These are phyloP conservation scores for Anadara kagoshimensis DNA, from an alignment of 1,140 invertebrate species.

Conservation along the genomic window DNA sequence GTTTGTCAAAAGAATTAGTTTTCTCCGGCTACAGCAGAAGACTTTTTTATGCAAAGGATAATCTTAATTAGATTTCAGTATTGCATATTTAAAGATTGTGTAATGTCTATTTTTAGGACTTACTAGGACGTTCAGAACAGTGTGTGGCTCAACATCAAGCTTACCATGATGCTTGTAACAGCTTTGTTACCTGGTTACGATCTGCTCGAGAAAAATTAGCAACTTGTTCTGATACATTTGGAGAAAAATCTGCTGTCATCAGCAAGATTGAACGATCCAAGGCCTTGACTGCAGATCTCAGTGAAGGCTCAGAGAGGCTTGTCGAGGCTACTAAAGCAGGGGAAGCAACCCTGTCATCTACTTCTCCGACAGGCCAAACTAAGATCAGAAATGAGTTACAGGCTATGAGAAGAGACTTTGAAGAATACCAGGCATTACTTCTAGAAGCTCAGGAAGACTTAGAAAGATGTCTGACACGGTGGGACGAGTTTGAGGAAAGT, in stretches of 20 bases:
- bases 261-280: constrained; percentile 86
- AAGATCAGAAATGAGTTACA: constrained; percentile 67
- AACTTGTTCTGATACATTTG: constrained; percentile 94
- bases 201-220: constrained; percentile 91
- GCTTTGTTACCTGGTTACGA: constrained; percentile 93
- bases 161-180: constrained; percentile 84
- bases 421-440: constrained; percentile 62
- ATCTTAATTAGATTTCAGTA: no score
- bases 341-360: constrained; percentile 62
- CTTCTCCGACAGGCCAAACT: constrained; percentile 66
- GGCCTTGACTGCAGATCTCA: constrained; percentile 54
- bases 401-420: constrained; percentile 66
- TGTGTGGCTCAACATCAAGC: constrained; percentile 76
- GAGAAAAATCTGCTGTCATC: constrained; percentile 91
- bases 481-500: constrained; percentile 69
- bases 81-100: no score
- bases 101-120: constrained; percentile 51
- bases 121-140: constrained; percentile 75
- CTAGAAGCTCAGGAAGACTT: constrained; percentile 58
- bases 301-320: constrained; percentile 63
- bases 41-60: no score
- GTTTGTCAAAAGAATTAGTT: no score
- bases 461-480: constrained; percentile 78
- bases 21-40: no score
- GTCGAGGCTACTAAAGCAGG: constrained; percentile 61